Conservation (phyloP, 2,113 vertebrate genomes). For the Amphiprion ocellaris region DNA sequence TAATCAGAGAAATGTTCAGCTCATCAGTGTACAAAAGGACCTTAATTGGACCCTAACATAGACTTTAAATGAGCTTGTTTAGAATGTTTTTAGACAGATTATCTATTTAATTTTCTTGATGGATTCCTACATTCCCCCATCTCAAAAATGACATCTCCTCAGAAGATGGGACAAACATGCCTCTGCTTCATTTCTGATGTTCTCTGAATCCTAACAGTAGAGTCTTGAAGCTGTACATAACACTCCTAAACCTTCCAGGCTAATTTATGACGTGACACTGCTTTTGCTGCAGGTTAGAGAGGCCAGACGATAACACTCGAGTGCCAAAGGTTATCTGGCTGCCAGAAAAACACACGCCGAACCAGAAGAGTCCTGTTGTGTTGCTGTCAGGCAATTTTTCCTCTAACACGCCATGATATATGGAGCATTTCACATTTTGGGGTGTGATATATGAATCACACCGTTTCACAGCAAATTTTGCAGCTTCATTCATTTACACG, state of each 20-base stretch:
- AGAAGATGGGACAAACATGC: not conserved
- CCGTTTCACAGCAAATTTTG: slow-evolving; percentile 20
- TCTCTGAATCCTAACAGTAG: slow-evolving; percentile 17
- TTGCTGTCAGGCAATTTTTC: slow-evolving; percentile 57
- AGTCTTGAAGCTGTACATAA: slow-evolving; percentile 22
- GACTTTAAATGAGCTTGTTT: slow-evolving; percentile 39
- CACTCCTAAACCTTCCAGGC: slow-evolving; percentile 22
- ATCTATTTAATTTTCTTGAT: slow-evolving; percentile 46
- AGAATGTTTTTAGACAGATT: slow-evolving; percentile 31
- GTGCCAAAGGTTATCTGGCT: slow-evolving; percentile 55
- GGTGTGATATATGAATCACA: slow-evolving; percentile 40
- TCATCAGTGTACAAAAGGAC: slow-evolving; percentile 16
- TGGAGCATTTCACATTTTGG: slow-evolving; percentile 36
- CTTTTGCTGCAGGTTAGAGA: slow-evolving; percentile 57
- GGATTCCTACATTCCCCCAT: slow-evolving; percentile 18
- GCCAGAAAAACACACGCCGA: slow-evolving; percentile 57
- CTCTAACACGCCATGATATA: slow-evolving; percentile 38
- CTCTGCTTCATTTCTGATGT: not conserved
- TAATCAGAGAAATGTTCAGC: slow-evolving; percentile 44
- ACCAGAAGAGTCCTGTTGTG: slow-evolving; percentile 60
- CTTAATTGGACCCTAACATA: slow-evolving; percentile 26
- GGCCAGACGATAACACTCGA: slow-evolving; percentile 41
- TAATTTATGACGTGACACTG: slow-evolving; percentile 41
- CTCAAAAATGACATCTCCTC: slow-evolving; percentile 29
- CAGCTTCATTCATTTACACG: slow-evolving; percentile 44